phyloP scores from a whole-genome alignment of 2,113 vertebrate genomes.

The Clarias gariepinus region DNA sequence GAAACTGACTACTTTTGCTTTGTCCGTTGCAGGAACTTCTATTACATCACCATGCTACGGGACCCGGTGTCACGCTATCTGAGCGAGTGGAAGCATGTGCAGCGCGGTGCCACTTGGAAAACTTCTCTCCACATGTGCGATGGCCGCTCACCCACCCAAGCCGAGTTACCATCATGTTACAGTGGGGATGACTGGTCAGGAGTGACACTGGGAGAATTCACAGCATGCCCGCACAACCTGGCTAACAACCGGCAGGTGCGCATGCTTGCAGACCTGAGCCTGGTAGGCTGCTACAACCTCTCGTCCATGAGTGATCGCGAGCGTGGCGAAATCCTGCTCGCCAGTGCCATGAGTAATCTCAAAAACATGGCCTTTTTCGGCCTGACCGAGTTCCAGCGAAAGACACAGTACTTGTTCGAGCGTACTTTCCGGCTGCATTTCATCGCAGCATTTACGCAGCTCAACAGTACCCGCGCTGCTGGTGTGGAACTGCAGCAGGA shows the following conservation, averaged over 20 bases:
- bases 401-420: constrained; percentile 98
- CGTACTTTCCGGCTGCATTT: constrained; percentile 96
- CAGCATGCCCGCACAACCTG: constrained; percentile 91
- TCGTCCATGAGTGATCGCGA: constrained; percentile 95
- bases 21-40: constrained; percentile 93
- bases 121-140: constrained; percentile 97
- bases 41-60: constrained; percentile 98
- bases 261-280: constrained; percentile 95
- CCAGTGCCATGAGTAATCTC: constrained; percentile 93
- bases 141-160: constrained; percentile 90
- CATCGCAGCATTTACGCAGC: constrained; percentile 94
- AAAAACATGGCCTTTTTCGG: constrained; percentile 99
- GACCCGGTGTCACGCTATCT: constrained; percentile 96
- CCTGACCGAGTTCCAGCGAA: constrained; percentile 95
- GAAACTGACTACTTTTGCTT: constrained; percentile 59
- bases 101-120: constrained; percentile 96
- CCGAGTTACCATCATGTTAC: constrained; percentile 94
- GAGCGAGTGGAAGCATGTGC: constrained; percentile 98
- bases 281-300: constrained; percentile 98
- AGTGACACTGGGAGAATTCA: constrained; percentile 89
- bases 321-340: constrained; percentile 84
- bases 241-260: constrained; percentile 96
- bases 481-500: constrained; percentile 87
- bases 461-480: constrained; percentile 93
- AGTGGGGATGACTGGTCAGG: constrained; percentile 95